These are phyloP conservation scores for Chouioia cunea DNA, from an alignment of 2,888 invertebrate species.

Conservation along the genomic window DNA sequence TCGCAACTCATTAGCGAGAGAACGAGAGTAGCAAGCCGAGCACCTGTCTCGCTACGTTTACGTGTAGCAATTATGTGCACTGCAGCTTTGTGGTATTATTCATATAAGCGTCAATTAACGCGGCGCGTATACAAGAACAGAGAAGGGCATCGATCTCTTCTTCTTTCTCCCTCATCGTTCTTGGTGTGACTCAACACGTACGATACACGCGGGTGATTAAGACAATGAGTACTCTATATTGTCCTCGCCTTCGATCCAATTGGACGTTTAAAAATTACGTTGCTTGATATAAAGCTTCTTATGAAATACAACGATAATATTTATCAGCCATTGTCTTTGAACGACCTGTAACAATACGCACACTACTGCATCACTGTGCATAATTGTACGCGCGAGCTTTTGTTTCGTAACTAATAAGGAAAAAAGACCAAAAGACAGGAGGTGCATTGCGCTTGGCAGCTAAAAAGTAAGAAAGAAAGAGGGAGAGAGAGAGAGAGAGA, in stretches of 20 bases:
- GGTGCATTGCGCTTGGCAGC: neutral
- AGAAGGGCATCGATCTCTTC: conserved; percentile 28
- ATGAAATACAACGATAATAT: neutral
- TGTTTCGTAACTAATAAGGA: no score
- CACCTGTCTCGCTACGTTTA: conserved; percentile 11
- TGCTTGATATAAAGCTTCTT: no score
- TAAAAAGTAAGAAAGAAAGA: neutral
- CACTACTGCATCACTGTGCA: no score
- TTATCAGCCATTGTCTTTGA: conserved; percentile 17
- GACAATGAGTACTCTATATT: neutral
- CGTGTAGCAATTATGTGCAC: conserved; percentile 8
- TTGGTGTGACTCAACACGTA: no score
- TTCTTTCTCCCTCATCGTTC: no score
- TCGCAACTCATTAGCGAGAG: conserved; percentile 25
- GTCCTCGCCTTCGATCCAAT: neutral
- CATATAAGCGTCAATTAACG: neutral
- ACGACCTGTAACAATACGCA: no score
- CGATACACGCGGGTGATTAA: neutral
- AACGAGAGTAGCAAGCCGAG: neutral
- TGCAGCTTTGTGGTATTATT: neutral
- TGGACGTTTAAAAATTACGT: neutral
- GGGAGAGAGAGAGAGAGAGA: neutral
- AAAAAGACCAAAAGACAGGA: no score
- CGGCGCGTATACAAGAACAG: neutral
- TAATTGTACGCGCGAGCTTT: no score